Conservation (phyloP, 2,888 invertebrate species). For the Epinotia demarniana region DNA sequence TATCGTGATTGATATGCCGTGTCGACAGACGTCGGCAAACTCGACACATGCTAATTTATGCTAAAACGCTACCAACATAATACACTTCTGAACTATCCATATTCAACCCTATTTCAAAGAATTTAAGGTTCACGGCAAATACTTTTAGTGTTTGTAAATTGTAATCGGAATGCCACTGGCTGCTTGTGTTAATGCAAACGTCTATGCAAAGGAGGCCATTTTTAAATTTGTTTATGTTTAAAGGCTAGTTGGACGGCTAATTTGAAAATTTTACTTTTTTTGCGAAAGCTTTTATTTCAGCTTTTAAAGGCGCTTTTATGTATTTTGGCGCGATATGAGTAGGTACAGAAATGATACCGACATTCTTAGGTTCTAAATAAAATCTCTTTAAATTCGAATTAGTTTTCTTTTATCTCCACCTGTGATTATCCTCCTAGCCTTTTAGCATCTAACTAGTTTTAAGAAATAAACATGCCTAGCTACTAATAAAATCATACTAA, state of each 20-base stretch:
- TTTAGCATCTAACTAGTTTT: no score
- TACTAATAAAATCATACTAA: background rate
- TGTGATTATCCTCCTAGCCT: no score
- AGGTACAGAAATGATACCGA: no score
- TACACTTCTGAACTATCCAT: conserved; percentile 21
- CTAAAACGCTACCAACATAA: conserved; percentile 47
- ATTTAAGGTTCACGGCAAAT: conserved; percentile 8
- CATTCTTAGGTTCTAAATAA: no score
- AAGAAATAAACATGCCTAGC: no score
- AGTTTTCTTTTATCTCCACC: no score
- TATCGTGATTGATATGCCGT: conserved; percentile 56
- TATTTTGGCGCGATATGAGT: no score
- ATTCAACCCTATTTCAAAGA: conserved; percentile 36
- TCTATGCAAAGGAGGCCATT: conserved; percentile 53
- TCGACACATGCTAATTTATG: conserved; percentile 58
- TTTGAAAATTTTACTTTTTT: conserved; percentile 13
- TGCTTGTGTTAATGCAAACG: conserved; percentile 51
- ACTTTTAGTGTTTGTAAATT: conserved; percentile 40
- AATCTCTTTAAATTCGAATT: no score
- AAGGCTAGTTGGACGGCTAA: conserved; percentile 16
- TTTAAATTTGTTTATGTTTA: conserved; percentile 48
- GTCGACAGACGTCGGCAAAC: conserved; percentile 50
- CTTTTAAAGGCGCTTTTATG: background rate
- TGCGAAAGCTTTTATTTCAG: background rate
- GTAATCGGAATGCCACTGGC: conserved; percentile 51